Conservation (phyloP, 2,113 vertebrate species). For the Promerops cafer region DNA sequence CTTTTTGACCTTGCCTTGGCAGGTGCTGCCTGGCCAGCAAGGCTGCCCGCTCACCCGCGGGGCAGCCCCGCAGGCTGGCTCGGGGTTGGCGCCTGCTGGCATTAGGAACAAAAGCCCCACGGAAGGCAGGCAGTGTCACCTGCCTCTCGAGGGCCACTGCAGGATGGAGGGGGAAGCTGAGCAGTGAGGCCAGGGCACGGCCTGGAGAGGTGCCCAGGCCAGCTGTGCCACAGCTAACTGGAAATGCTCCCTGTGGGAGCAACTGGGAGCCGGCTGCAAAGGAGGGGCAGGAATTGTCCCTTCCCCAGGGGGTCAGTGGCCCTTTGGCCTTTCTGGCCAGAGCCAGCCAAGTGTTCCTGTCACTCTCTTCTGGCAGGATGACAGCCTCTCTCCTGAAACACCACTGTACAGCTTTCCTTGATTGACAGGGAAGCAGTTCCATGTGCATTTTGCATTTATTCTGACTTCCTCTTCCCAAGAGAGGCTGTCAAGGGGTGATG, state of each 20-base stretch:
- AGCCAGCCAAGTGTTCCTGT: neutral
- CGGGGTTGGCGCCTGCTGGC: accelerated
- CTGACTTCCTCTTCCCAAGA: neutral
- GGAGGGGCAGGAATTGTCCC: neutral
- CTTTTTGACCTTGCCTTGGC: neutral
- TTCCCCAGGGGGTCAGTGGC: neutral
- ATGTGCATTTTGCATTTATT: neutral
- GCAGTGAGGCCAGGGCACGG: accelerated
- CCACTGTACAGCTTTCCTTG: neutral
- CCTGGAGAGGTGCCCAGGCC: neutral
- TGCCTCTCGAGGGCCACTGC: neutral
- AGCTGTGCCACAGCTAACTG: neutral
- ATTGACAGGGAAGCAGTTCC: neutral
- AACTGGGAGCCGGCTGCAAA: neutral
- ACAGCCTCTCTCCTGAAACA: neutral
- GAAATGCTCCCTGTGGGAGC: neutral
- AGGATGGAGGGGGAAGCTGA: accelerated
- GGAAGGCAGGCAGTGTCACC: neutral
- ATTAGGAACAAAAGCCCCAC: accelerated
- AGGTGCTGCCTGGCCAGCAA: neutral
- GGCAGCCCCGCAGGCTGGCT: neutral
- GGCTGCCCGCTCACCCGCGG: neutral
- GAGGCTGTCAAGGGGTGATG: neutral
- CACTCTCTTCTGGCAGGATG: neutral
- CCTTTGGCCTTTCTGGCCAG: neutral